Evolutionary conservation across 2,797 vertebrate genomes (phyloP), one percentile per base, ranked within the genome.

Genomic region (Alosa sapidissima): DNA sequence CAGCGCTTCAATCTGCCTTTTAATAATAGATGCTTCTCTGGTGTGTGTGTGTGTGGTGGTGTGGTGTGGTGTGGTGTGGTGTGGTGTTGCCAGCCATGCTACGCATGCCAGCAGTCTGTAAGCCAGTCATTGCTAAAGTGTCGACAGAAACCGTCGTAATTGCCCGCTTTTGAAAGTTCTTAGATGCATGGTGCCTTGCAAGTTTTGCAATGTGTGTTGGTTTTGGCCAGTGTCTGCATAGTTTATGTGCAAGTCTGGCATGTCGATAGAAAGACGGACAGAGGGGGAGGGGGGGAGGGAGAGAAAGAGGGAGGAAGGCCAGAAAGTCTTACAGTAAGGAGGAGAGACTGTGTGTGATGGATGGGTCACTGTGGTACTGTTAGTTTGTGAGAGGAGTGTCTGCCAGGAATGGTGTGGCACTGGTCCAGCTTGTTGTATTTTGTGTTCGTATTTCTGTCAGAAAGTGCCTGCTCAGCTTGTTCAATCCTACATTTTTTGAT

Each of bases 361-460:
- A 45, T 78, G 72, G 72, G 72, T 78, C 72, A 78, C 36, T 16
- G 16, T 21, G 72, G 72, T 7, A 6, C 72, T 13, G 41, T 78
- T 45, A 78, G 5, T 14, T 78, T 72, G 19, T 41, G 72, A 45
- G 41, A 45, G 72, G 72, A 36, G 72, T 45, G 41, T 78, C 72
- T 78, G 36, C 72, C 72, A 78, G 72, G 36, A 78, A 78, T 5
- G 7, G 9, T 4, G 16, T 47, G 72, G 41, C 36, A 2, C 19
- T 21, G 5, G 1, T 47, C 72, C 72, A 45, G 13, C 72, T 78
- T 21, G 41, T 78, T 75, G 45, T 45, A 78, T 78, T 78, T 78
- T n/a, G 72, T n/a, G 41, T 16, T 78, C 72, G 41, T 78, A 78
- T 78, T 78, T 78, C 72, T 78, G 72, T 47, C 72, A 78, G 41